These are phyloP conservation scores for Amblyornis subalaris DNA, from an alignment of 2,113 vertebrate genomes.

Conservation along the genomic window DNA sequence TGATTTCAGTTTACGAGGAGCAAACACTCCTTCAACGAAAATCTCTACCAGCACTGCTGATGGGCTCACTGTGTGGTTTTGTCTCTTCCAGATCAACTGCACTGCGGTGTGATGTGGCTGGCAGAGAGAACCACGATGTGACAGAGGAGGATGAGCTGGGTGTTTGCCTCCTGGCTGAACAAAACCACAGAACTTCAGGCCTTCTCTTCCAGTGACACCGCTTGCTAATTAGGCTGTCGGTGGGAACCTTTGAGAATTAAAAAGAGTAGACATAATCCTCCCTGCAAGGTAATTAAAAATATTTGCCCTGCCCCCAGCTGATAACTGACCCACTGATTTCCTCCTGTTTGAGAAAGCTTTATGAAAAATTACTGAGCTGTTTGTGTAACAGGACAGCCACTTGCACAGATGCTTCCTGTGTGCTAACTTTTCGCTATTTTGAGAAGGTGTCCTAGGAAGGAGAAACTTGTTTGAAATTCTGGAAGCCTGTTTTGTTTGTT, in stretches of 20 bases:
- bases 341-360: not conserved
- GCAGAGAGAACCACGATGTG: not conserved
- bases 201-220: not conserved
- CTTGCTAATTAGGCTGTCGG: constrained; percentile 33
- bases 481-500: not conserved
- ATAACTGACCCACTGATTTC: not conserved
- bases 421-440: not conserved
- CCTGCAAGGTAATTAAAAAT: constrained; percentile 45
- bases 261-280: not conserved
- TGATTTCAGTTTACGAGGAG: not conserved
- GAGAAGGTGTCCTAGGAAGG: not conserved
- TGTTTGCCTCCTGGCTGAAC: not conserved
- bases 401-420: not conserved
- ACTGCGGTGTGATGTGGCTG: not conserved
- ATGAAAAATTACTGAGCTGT: not conserved
- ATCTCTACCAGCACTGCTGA: not conserved
- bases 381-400: not conserved
- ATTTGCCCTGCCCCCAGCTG: constrained; percentile 38
- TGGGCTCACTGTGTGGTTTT: not conserved
- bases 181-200: not conserved
- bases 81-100: not conserved
- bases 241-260: not conserved
- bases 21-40: not conserved
- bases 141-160: not conserved
- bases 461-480: not conserved